These are phyloP conservation scores for Cebidichthys violaceus DNA, from an alignment of 2,113 vertebrate species.

Conservation along the genomic window DNA sequence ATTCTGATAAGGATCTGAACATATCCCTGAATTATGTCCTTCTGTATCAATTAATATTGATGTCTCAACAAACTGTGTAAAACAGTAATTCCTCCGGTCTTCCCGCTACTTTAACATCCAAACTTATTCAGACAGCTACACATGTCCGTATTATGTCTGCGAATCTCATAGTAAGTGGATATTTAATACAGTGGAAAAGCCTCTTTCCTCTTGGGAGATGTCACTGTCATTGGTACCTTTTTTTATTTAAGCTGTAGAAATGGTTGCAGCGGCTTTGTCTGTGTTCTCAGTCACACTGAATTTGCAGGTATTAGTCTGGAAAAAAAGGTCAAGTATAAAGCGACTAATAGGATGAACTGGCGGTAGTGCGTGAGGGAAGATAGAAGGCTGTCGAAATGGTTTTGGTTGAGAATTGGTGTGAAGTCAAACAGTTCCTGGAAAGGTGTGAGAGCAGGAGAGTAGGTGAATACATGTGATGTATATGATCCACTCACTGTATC, in stretches of 20 bases:
- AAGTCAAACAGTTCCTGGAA: neutral
- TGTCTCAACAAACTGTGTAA: conserved; percentile 3
- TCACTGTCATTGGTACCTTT: conserved; percentile 32
- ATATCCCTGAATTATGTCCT: neutral
- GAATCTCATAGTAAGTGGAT: conserved; percentile 38
- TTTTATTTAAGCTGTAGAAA: conserved; percentile 36
- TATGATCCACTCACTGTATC: conserved; percentile 6
- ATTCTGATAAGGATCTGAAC: neutral
- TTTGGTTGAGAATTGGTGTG: neutral
- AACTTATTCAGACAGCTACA: neutral
- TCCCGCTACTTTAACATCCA: conserved; percentile 5
- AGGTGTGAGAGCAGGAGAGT: neutral
- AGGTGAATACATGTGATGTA: neutral
- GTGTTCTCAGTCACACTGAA: conserved; percentile 31
- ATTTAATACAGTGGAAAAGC: conserved; percentile 56
- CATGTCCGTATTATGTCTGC: conserved; percentile 3
- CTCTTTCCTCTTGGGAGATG: conserved; percentile 43
- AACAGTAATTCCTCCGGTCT: neutral
- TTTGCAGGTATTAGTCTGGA: conserved; percentile 29
- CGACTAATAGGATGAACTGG: conserved; percentile 32
- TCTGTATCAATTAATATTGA: neutral
- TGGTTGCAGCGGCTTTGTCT: conserved; percentile 32
- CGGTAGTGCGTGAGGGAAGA: neutral
- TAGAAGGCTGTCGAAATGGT: too few species aligned
- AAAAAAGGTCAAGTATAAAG: conserved; percentile 42